These are phyloP conservation scores for Rattus rattus DNA, from an alignment of 2,113 vertebrate species.

Conservation along the genomic window DNA sequence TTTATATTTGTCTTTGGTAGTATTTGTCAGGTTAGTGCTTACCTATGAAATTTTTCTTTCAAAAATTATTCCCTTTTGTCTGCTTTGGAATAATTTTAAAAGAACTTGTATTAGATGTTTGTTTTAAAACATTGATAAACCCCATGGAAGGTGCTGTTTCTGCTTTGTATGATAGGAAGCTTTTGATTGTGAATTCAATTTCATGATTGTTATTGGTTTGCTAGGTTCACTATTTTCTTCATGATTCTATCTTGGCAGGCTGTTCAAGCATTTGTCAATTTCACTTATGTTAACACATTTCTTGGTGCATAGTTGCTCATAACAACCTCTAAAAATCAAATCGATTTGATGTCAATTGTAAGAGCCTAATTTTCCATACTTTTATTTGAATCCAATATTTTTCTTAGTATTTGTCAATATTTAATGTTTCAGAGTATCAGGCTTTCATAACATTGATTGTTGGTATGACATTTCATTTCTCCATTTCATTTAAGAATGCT, in stretches of 20 bases:
- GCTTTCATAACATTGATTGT: background rate
- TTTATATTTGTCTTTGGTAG: background rate
- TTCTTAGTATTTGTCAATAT: background rate
- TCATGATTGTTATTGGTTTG: background rate
- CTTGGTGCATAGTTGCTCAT: too few species aligned
- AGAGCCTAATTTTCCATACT: background rate
- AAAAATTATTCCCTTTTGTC: background rate
- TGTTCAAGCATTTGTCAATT: background rate
- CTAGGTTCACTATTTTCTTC: background rate
- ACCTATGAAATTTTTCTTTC: background rate
- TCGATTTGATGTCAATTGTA: background rate
- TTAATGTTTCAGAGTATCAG: background rate
- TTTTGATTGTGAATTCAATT: background rate
- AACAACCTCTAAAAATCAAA: background rate
- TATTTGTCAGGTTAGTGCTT: background rate
- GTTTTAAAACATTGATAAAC: background rate
- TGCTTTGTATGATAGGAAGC: background rate
- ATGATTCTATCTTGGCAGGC: background rate
- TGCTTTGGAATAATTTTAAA: background rate
- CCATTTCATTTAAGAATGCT: background rate
- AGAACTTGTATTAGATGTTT: background rate
- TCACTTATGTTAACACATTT: background rate
- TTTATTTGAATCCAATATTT: background rate
- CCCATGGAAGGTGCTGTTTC: too few species aligned
- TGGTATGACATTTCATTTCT: background rate